Conservation (phyloP, 2,797 vertebrate genomes). For the Philypnodon macrostomus region DNA sequence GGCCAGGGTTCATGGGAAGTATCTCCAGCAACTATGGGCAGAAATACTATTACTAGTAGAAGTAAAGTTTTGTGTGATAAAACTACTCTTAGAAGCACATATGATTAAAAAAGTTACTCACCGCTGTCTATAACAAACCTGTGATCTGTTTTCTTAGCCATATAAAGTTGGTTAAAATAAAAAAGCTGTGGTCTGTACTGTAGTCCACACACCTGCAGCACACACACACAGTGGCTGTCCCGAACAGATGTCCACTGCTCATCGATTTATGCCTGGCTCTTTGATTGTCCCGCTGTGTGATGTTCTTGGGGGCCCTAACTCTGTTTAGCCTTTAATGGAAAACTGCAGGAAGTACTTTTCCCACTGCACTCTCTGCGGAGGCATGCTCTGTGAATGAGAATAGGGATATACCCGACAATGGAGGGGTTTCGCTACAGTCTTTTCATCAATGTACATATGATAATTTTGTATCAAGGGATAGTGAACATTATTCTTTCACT, state of each 20-base stretch:
- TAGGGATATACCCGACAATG: constrained; percentile 45
- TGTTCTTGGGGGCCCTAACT: constrained; percentile 30
- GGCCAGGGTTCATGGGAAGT: too few relatives aligned
- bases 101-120: too few relatives aligned
- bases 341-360: constrained; percentile 37
- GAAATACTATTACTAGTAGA: too few relatives aligned
- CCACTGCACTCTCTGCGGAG: constrained; percentile 29
- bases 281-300: constrained; percentile 47
- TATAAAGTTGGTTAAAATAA: too few relatives aligned
- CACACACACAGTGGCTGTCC: constrained; percentile 10
- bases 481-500: too few relatives aligned
- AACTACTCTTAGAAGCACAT: too few relatives aligned
- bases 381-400: constrained; percentile 24
- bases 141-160: too few relatives aligned
- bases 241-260: constrained; percentile 5
- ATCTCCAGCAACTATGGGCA: too few relatives aligned
- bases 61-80: too few relatives aligned
- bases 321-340: constrained; percentile 47
- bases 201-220: not conserved
- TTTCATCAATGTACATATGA: constrained; percentile 21
- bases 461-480: not conserved
- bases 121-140: too few relatives aligned
- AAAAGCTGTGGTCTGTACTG: too few relatives aligned
- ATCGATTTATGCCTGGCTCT: constrained; percentile 36
- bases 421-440: constrained; percentile 35